Base-by-base conservation (phyloP, 2,888 invertebrate species). In the Platycnemis pennipes region DNA sequence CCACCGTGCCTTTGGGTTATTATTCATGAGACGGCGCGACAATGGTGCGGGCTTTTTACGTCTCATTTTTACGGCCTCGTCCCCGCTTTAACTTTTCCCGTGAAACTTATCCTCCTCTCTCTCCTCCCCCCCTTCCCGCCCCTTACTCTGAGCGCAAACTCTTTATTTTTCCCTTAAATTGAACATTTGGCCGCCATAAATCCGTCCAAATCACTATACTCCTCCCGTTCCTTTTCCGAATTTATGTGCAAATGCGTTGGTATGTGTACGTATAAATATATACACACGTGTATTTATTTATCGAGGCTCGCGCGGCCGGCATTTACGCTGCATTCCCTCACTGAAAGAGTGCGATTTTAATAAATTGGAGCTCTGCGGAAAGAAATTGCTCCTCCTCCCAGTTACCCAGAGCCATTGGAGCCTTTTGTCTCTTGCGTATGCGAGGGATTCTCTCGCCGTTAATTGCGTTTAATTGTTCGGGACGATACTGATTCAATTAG, bases 21-120 rank as follows among this genome's bases (percentile, higher is more conserved):
- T 87, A 87, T 87, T 87, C 87, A 87, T 87, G 87, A 87, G 37
- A 19, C 46, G 46, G 46, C 46, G 87, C 87, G 87, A 87, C 87
- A 87, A 87, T 87, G 46, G 46, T 46, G 46, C 87, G 42, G 42
- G 2, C 87, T 87, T 46, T 87, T 45, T 87, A 46, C 46, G 44
- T 87, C 46, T n/a, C 87, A 87, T 87, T 87, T 87, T 46, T 87
- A 46, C 87, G 87, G 87, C 26, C n/a, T 45, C 11, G 5, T 8
- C 46, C 46, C 13, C 46, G 8, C 87, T 46, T 87, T 46, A 26
- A 46, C 45, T 26, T 87, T 46, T 46, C 11, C 44, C 87, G 44
- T 87, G 45, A 46, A 44, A 44, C 46, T 44, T 45, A n/a, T 46
- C 22, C 44, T 22, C 37, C 86, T 11, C 16, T 42, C 19, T 26